These are phyloP conservation scores for Tachuris rubrigastra DNA, from an alignment of 2,113 vertebrate species.

Conservation along the genomic window DNA sequence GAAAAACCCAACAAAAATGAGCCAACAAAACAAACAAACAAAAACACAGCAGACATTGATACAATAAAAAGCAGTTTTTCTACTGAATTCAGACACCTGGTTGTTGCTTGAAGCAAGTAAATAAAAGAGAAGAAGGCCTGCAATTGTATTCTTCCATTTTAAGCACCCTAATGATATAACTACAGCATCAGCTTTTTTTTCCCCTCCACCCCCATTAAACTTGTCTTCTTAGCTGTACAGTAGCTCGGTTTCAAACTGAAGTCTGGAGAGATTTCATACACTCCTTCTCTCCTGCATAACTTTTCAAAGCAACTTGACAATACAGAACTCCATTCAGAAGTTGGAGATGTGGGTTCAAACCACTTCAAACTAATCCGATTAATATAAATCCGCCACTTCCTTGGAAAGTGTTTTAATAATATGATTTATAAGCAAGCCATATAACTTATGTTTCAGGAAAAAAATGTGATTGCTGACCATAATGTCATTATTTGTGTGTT, in stretches of 20 bases:
- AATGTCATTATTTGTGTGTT: not conserved
- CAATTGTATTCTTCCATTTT: not conserved
- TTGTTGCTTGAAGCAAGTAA: not conserved
- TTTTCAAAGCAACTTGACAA: not conserved
- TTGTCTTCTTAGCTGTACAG: not conserved
- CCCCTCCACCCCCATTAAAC: not conserved
- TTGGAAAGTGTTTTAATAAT: not conserved
- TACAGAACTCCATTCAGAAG: not conserved
- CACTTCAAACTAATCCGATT: not conserved
- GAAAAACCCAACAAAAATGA: not conserved
- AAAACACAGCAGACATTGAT: not conserved
- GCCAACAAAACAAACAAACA: not conserved
- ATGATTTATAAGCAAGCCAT: not conserved
- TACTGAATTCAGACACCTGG: not conserved
- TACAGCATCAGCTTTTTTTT: not conserved
- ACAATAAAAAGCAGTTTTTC: not conserved
- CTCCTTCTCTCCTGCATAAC: not conserved
- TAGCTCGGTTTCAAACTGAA: not conserved
- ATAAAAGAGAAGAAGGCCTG: not conserved
- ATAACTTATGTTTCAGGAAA: not conserved
- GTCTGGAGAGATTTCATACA: not conserved
- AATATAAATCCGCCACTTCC: not conserved
- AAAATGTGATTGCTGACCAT: not conserved
- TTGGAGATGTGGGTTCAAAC: not conserved
- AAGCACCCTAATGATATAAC: not conserved